Percentiles rank a stretch among this genome's conserved stretches.
These are phyloP conservation scores for Standfussiana lucernea DNA, from an alignment of 2,888 invertebrate genomes.

Conservation along the genomic window DNA sequence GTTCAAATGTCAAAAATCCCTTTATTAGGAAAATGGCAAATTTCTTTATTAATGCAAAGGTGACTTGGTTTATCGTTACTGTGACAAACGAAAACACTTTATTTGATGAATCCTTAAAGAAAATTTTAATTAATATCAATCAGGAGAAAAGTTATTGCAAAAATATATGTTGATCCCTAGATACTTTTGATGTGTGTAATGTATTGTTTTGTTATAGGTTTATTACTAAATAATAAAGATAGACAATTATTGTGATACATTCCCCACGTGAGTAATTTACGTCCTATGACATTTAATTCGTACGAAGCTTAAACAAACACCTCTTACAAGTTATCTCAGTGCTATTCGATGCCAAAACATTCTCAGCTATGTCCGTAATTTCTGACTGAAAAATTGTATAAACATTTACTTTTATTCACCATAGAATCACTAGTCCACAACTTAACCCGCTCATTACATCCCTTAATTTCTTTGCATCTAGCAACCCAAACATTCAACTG, in stretches of 20 bases:
- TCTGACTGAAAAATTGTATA: neutral
- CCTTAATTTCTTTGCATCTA: conserved; percentile 32
- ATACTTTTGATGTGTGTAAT: too few relatives aligned
- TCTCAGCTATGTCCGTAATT: too few relatives aligned
- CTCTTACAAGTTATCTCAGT: neutral
- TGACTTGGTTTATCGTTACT: too few relatives aligned
- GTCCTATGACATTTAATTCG: neutral
- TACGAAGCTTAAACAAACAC: neutral
- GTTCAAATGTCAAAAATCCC: too few relatives aligned
- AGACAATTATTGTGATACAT: neutral
- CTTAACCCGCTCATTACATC: conserved; percentile 12
- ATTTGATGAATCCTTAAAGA: too few relatives aligned
- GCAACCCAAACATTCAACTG: conserved; percentile 39
- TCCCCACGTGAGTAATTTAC: neutral
- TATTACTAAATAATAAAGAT: neutral
- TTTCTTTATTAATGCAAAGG: too few relatives aligned
- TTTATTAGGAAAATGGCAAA: too few relatives aligned
- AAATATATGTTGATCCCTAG: too few relatives aligned
- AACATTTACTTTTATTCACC: neutral
- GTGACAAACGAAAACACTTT: too few relatives aligned
- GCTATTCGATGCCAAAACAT: neutral
- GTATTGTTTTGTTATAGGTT: neutral
- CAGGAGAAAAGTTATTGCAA: too few relatives aligned
- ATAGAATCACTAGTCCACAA: neutral
- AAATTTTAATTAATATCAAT: too few relatives aligned